phyloP scores from a whole-genome alignment of 64 coral and sea anemone genomes.

The Pachyseris speciosa region DNA sequence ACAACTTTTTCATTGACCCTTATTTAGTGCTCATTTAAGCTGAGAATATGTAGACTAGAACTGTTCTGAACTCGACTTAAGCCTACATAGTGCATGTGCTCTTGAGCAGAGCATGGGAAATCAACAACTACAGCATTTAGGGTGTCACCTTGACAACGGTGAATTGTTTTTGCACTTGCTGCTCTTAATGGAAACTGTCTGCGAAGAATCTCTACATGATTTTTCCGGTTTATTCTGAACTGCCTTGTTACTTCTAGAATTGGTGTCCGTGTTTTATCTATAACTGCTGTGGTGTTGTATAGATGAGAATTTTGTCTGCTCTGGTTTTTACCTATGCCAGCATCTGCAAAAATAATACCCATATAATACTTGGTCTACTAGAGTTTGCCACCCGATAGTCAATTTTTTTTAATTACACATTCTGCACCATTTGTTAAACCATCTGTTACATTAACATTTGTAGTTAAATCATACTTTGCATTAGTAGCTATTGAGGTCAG shows the following conservation, averaged over 20 bases:
- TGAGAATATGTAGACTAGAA: conserved; percentile 18
- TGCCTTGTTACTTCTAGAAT: conserved; percentile 50
- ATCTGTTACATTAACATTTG: conserved; percentile 38
- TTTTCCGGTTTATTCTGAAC: conserved; percentile 45
- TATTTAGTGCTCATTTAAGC: conserved; percentile 31
- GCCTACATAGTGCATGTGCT: conserved; percentile 49
- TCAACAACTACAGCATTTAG: conserved; percentile 33
- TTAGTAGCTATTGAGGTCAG: not conserved
- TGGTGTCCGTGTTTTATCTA: conserved; percentile 33
- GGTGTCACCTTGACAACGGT: conserved; percentile 58
- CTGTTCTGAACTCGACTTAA: conserved; percentile 45
- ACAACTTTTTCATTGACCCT: conserved; percentile 51
- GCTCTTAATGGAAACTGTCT: conserved; percentile 49
- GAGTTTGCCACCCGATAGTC: conserved; percentile 34
- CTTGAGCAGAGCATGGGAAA: conserved; percentile 29
- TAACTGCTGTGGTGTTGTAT: conserved; percentile 3
- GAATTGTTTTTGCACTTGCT: conserved; percentile 57
- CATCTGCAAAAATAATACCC: conserved; percentile 53
- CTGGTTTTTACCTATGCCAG: conserved; percentile 18
- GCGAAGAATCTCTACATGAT: conserved; percentile 21
- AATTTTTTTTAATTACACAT: conserved; percentile 54
- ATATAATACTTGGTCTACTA: conserved; percentile 53
- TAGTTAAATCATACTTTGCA: conserved; percentile 55
- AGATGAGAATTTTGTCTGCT: conserved; percentile 33
- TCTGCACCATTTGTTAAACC: conserved; percentile 66